phyloP scores from a whole-genome alignment of 2,888 invertebrate genomes.

The Apotomis betuletana region DNA sequence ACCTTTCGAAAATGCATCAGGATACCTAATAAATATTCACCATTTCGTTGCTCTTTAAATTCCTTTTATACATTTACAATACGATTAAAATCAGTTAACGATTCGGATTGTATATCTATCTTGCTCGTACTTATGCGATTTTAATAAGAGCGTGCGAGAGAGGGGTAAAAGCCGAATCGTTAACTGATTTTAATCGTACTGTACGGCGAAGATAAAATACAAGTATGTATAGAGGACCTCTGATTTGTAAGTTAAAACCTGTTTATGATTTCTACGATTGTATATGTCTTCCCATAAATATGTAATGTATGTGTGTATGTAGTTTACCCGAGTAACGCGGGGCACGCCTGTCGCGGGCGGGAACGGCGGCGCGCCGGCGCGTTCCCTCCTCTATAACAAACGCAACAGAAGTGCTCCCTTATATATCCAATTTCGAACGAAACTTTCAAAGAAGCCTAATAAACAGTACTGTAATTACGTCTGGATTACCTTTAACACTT shows the following conservation, averaged over 20 bases:
- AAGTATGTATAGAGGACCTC: slow-evolving; percentile 29
- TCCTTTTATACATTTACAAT: slow-evolving; percentile 37
- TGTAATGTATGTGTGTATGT: slow-evolving; percentile 11
- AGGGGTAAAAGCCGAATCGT: too few species aligned
- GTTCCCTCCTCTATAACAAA: slow-evolving; percentile 29
- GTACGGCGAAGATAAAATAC: slow-evolving; percentile 35
- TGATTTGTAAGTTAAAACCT: slow-evolving; percentile 25
- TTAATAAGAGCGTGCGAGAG: too few species aligned
- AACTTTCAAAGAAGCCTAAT: slow-evolving; percentile 65
- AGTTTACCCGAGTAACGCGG: slow-evolving; percentile 17
- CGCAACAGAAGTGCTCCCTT: slow-evolving; percentile 15
- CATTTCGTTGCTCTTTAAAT: slow-evolving; percentile 42
- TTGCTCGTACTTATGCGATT: too few species aligned
- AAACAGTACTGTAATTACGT: slow-evolving; percentile 69
- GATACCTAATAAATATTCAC: slow-evolving; percentile 38
- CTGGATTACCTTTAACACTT: slow-evolving; percentile 81
- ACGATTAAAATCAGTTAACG: too few species aligned
- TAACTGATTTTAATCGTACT: too few species aligned
- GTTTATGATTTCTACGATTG: slow-evolving; percentile 31
- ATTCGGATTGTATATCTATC: too few species aligned
- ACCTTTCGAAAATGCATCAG: slow-evolving; percentile 32
- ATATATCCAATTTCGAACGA: slow-evolving; percentile 51
- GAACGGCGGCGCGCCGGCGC: slow-evolving; percentile 2
- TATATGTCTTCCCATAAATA: slow-evolving; percentile 32
- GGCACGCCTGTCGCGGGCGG: slow-evolving; percentile 20